A percentile compares a stretch with the other conserved stretches of the same genome.
Evolutionary conservation across 2,888 invertebrate species (phyloP).

Genomic region (Pterostichus madidus): DNA sequence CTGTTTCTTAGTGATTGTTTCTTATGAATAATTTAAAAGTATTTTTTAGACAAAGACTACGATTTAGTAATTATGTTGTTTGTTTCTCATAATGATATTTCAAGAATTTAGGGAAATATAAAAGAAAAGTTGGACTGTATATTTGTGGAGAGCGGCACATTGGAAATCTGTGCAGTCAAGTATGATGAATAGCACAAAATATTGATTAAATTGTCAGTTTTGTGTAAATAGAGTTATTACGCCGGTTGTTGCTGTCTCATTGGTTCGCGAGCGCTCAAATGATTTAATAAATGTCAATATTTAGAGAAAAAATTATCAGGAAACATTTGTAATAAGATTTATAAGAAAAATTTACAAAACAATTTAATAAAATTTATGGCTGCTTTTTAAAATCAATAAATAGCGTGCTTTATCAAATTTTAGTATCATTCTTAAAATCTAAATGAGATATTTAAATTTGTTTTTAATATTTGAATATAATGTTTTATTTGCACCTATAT

Average conservation of each 20-base stretch:
- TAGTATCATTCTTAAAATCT: too few species aligned
- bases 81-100: background rate
- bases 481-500: too few species aligned
- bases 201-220: slow-evolving; percentile 50
- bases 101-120: background rate
- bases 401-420: too few species aligned
- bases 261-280: background rate
- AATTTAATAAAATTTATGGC: too few species aligned
- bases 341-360: background rate
- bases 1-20: too few species aligned
- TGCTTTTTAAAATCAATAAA: too few species aligned
- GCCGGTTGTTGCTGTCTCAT: background rate
- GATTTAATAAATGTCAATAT: slow-evolving; percentile 37
- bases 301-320: slow-evolving; percentile 21
- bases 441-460: too few species aligned
- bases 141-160: background rate
- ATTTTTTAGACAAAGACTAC: background rate
- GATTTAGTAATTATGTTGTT: slow-evolving; percentile 9
- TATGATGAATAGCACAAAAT: slow-evolving; percentile 12
- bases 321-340: slow-evolving; percentile 8
- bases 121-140: background rate
- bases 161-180: too few species aligned
- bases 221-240: slow-evolving; percentile 23
- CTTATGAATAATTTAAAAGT: too few species aligned
- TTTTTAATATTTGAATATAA: too few species aligned